Percentiles rank a stretch among this genome's conserved stretches.
phyloP scores from a whole-genome alignment of 2,888 invertebrate species.

The Bembecia ichneumoniformis region DNA sequence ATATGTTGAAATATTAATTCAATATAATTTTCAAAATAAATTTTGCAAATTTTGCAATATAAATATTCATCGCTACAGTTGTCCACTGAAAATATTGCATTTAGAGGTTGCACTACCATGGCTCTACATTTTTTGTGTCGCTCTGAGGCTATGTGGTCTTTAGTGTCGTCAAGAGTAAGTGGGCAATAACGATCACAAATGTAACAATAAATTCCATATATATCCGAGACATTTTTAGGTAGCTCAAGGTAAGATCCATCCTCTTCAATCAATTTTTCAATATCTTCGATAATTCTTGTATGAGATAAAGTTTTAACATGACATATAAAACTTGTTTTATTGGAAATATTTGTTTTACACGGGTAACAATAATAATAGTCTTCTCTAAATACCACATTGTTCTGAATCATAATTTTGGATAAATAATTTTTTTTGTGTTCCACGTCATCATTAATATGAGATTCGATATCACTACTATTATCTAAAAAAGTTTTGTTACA shows the following conservation, averaged over 20 bases:
- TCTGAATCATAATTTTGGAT: slow-evolving; percentile 22
- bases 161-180: slow-evolving; percentile 16
- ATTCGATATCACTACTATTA: slow-evolving; percentile 17
- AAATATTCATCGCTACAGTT: slow-evolving; percentile 20
- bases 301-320: slow-evolving; percentile 24
- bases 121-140: slow-evolving; percentile 26
- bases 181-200: slow-evolving; percentile 22
- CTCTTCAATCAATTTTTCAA: slow-evolving; percentile 18
- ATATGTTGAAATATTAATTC: slow-evolving; percentile 36
- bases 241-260: slow-evolving; percentile 29
- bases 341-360: slow-evolving; percentile 17
- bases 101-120: slow-evolving; percentile 34
- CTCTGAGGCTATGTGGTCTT: slow-evolving; percentile 18
- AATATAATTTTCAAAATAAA: slow-evolving; percentile 35
- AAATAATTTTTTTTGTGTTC: slow-evolving; percentile 20
- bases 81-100: slow-evolving; percentile 39
- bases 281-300: slow-evolving; percentile 10
- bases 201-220: slow-evolving; percentile 17
- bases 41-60: slow-evolving; percentile 42
- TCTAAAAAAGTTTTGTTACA: slow-evolving; percentile 22
- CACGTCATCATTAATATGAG: slow-evolving; percentile 18
- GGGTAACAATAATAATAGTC: slow-evolving; percentile 18
- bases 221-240: slow-evolving; percentile 15
- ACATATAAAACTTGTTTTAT: slow-evolving; percentile 5
- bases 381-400: slow-evolving; percentile 18